A percentile compares a stretch with the other conserved stretches of the same genome.
These are phyloP conservation scores for Drosophila tsacasi DNA, from an alignment of 1,140 invertebrate species.

Conservation along the genomic window DNA sequence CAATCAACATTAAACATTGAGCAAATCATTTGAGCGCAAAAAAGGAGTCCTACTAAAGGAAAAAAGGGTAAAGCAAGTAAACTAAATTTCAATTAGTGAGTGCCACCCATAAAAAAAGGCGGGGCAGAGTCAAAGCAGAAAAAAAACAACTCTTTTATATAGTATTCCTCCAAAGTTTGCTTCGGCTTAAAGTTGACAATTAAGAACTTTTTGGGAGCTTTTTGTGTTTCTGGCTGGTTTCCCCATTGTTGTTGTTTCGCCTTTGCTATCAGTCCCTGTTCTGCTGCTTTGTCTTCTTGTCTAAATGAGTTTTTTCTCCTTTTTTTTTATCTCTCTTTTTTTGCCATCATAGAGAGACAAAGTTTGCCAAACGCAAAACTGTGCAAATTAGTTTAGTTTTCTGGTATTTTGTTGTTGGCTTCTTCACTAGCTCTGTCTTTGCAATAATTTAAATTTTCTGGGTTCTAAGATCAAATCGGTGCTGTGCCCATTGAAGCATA, in stretches of 20 bases:
- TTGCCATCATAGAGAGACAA: conserved; percentile 47
- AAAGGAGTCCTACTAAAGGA: neutral
- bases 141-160: conserved; percentile 14
- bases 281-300: conserved; percentile 39
- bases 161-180: conserved; percentile 22
- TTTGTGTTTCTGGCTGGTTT: conserved; percentile 36
- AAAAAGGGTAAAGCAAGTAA: conserved; percentile 6
- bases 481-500: conserved; percentile 20
- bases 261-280: conserved; percentile 38
- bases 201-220: conserved; percentile 68
- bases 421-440: conserved; percentile 16
- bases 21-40: conserved; percentile 5
- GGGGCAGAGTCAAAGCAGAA: conserved; percentile 1
- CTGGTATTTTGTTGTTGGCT: conserved; percentile 22
- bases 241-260: conserved; percentile 36
- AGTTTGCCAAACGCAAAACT: conserved; percentile 68
- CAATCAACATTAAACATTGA: conserved; percentile 11
- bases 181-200: conserved; percentile 79
- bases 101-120: conserved; percentile 25
- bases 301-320: conserved; percentile 62
- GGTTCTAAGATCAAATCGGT: conserved; percentile 34
- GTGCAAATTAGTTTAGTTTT: conserved; percentile 79
- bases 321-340: neutral
- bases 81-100: conserved; percentile 73
- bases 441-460: conserved; percentile 68